Evolutionary conservation across 2,888 invertebrate genomes (phyloP), one percentile per base, ranked within the genome.

Genomic region (Chaetogeoica ovagalla): DNA sequence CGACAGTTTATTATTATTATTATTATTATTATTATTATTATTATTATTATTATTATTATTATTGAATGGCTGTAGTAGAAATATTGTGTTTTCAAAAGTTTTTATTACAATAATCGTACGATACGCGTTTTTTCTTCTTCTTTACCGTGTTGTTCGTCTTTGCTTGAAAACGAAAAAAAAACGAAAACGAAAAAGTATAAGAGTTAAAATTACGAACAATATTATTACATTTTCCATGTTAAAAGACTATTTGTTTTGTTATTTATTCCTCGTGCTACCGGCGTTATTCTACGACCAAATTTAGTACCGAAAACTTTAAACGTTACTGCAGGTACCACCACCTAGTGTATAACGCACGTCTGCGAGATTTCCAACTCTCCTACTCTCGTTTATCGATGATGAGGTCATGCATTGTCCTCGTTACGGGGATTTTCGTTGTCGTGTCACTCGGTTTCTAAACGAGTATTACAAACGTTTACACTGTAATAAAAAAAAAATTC

Each of bases 171-270:
- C 7, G 7, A 43, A 43, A 57, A 8, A 8, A 8, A 57, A 57
- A 57, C 5, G 7, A 66, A 66, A 48, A 43, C 21, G 11, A 48
- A 11, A 13, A 48, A 11, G 13, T 6, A 66, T 43, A n/a, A 39
- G 13, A 30, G 23, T 69, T 30, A 55, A 68, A 68, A 52, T 48
- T 48, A 48, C 66, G 21, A 30, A 30, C 30, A 21, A 19, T 65
- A 66, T 11, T 66, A 13, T 48, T n/a, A n/a, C n/a, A 68, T 52
- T 68, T 68, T 23, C 70, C 70, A 57, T 71, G 70, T 39, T 59
- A 57, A 71, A 59, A 13, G 37, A 23, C 55, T 55, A 30, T 70
- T 70, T 55, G 69, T 57, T 55, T 70, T 55, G 69, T 30, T 55
- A 30, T 69, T 57, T 71, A 37, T 39, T 57, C 57, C 13, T 5